Evolutionary conservation across 1,140 invertebrate genomes (phyloP), one percentile per base, ranked within the genome.

Genomic region (Drosophila hydei): DNA sequence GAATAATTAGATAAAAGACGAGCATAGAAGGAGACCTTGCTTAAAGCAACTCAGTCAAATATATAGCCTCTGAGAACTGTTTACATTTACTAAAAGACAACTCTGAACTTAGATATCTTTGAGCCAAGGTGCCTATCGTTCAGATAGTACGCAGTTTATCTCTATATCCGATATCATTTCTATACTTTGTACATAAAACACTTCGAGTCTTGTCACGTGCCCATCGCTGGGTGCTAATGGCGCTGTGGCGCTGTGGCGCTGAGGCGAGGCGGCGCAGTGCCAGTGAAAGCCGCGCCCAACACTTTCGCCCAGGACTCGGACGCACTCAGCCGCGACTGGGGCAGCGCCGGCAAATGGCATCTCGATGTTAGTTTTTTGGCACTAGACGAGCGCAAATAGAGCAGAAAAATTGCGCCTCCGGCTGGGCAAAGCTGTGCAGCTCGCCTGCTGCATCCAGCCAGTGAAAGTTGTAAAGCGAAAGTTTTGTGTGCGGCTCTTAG

Each of bases 301-400:
- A 74, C 72, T 77, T 56, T 71, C 56, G 55, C 47, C 30, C 51
- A 65, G 38, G 50, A 68, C 14, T 18, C 14, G 72, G 75, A 88
- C 63, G 75, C 81, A 78, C 60, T 81, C 64, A 63, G 68, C 63
- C 73, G 63, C 40, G 59, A 50, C 51, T 51, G 70, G 63, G 59
- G 48, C 79, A 85, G 75, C 45, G 59, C 61, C 62, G 63, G 67
- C 83, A 87, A 81, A 75, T 88, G 83, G 75, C 81, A 88, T 65
- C 80, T 77, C 71, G 70, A 72, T 76, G 84, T 87, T 81, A 68
- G 78, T 77, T 77, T 79, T 83, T 87, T 88, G 81, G 81, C 81
- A 87, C 74, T 83, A 56, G 85, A 79, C 76, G 78, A 69, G 69
- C 47, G 75, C 75, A 88, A 88, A 88, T 88, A 88, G 83, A 88